Evolutionary conservation across 2,888 invertebrate genomes (phyloP).

Genomic region (Autographa pulchrina): DNA sequence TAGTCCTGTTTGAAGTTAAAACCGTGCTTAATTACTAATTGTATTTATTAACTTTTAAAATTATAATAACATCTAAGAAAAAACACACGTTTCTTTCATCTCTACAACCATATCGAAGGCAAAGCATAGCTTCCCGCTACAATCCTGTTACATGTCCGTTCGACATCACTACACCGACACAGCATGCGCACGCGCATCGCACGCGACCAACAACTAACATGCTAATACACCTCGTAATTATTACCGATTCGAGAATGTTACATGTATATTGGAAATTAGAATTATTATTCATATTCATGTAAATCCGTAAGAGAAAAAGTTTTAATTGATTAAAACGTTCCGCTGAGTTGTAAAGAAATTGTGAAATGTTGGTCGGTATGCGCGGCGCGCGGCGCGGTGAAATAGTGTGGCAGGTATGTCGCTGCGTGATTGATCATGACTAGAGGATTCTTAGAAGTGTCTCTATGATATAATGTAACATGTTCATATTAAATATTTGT

Average conservation of each 20-base stretch:
- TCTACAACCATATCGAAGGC: constrained; percentile 11
- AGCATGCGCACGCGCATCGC: neutral
- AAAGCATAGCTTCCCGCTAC: constrained; percentile 21
- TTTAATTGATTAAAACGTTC: constrained; percentile 29
- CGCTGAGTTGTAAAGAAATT: constrained; percentile 25
- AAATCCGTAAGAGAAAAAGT: constrained; percentile 24
- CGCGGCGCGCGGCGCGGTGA: neutral
- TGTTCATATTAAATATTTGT: no score
- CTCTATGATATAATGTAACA: no score
- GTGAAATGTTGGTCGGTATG: constrained; percentile 9
- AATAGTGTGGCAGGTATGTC: neutral
- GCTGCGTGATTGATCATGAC: neutral
- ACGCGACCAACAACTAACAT: neutral
- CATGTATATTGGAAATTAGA: constrained; percentile 24
- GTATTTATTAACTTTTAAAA: neutral
- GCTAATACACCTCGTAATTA: constrained; percentile 25
- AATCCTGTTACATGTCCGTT: constrained; percentile 34
- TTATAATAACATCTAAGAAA: neutral
- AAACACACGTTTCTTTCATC: neutral
- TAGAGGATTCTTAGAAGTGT: neutral
- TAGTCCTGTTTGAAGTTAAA: no score
- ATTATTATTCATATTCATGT: constrained; percentile 32
- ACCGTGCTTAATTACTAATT: no score
- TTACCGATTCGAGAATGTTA: constrained; percentile 35
- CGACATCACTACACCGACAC: constrained; percentile 22